Percentiles rank a stretch among this genome's conserved stretches.
Conservation (phyloP, 2,888 invertebrate genomes). For the Gryllus longicercus region DNA sequence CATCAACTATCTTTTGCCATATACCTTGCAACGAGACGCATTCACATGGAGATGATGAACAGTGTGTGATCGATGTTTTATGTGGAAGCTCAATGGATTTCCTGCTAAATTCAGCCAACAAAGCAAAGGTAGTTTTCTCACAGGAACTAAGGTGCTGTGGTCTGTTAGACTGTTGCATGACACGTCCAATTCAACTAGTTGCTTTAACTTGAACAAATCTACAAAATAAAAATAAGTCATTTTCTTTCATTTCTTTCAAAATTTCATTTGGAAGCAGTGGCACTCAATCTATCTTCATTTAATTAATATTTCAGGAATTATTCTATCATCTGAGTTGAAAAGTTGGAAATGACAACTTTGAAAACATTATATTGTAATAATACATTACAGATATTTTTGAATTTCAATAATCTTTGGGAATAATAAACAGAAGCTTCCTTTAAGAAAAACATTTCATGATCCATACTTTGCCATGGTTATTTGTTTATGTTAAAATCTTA, state of each 20-base stretch:
- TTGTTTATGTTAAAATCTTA: too few species aligned
- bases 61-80: neutral
- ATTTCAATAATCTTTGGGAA: too few species aligned
- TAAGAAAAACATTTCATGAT: too few species aligned
- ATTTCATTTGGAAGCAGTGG: neutral
- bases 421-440: too few species aligned
- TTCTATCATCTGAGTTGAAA: too few species aligned
- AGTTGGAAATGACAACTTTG: too few species aligned
- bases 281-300: too few species aligned
- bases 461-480: too few species aligned
- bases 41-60: constrained; percentile 5
- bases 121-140: neutral
- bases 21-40: neutral
- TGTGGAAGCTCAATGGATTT: neutral
- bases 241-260: neutral
- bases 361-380: too few species aligned
- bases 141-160: neutral
- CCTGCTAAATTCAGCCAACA: neutral
- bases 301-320: neutral
- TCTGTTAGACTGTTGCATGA: neutral
- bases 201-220: neutral
- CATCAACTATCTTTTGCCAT: neutral
- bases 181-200: neutral
- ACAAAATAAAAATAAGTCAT: neutral
- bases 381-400: too few species aligned